Evolutionary conservation across 1,140 invertebrate genomes (phyloP).

Genomic region (Papilio polyxenes): DNA sequence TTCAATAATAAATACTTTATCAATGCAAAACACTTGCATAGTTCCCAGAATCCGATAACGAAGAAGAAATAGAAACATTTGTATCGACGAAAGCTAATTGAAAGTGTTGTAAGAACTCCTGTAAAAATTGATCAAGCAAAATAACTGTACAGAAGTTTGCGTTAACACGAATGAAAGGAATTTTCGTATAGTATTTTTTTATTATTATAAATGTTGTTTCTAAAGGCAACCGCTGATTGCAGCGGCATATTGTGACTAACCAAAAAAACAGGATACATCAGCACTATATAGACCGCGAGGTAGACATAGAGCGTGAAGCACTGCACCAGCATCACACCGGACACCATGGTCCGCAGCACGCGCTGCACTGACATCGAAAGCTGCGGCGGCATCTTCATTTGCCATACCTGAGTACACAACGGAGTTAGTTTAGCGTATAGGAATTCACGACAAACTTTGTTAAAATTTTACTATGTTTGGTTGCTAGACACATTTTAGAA

Average conservation of each 20-base stretch:
- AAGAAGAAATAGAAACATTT: slow-evolving; percentile 1
- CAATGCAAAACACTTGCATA: not conserved
- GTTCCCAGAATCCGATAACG: too few relatives aligned
- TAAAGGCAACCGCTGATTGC: not conserved
- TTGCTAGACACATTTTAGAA: not conserved
- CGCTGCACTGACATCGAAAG: slow-evolving; percentile 65
- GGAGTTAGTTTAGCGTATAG: not conserved
- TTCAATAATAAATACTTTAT: too few relatives aligned
- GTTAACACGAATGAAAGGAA: slow-evolving; percentile 29
- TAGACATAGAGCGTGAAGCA: slow-evolving; percentile 76
- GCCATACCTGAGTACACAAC: slow-evolving; percentile 63
- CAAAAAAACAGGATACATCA: slow-evolving; percentile 75
- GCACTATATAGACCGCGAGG: slow-evolving; percentile 72
- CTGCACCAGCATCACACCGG: slow-evolving; percentile 70
- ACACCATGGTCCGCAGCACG: slow-evolving; percentile 66
- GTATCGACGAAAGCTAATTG: not conserved
- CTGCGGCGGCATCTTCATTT: slow-evolving; percentile 69
- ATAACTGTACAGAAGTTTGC: not conserved
- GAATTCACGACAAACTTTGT: not conserved
- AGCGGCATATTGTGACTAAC: slow-evolving; percentile 42
- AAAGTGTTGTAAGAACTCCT: not conserved
- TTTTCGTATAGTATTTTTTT: too few relatives aligned
- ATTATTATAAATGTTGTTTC: too few relatives aligned
- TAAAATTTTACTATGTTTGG: not conserved
- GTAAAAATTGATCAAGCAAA: not conserved